Conservation (phyloP, 2,113 vertebrate species). For the Elephas maximus region DNA sequence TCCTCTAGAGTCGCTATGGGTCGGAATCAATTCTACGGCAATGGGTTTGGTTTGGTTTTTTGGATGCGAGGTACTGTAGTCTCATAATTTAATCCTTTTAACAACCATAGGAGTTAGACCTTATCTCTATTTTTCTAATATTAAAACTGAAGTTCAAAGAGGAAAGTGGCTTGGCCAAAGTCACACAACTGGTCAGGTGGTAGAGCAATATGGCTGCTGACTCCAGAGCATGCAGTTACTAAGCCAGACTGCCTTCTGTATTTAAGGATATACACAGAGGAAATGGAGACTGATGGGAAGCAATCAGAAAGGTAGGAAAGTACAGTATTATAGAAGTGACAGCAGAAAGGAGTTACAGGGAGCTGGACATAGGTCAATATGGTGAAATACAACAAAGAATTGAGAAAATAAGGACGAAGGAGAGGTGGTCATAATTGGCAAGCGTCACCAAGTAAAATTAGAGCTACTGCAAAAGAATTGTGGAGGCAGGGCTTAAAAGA, state of each 20-base stretch:
- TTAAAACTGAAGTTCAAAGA: background rate
- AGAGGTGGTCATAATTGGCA: background rate
- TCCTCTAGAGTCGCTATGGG: too few species aligned
- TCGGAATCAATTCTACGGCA: too few species aligned
- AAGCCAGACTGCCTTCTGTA: background rate
- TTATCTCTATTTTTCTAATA: background rate
- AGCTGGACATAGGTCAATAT: background rate
- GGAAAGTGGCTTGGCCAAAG: background rate
- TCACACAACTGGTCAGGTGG: background rate
- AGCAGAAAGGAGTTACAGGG: background rate
- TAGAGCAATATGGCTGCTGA: background rate
- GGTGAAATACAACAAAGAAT: background rate
- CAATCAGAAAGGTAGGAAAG: background rate
- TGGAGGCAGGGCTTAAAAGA: background rate
- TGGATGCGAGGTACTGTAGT: too few species aligned
- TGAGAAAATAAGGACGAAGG: background rate
- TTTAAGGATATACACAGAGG: background rate
- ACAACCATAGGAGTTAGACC: too few species aligned
- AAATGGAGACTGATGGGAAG: slow-evolving; percentile 26
- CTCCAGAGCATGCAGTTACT: background rate
- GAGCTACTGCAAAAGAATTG: background rate
- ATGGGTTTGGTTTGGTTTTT: too few species aligned
- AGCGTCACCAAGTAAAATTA: background rate
- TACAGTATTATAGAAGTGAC: background rate
- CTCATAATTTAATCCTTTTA: too few species aligned